These are phyloP conservation scores for Desmodus rotundus DNA, from an alignment of 2,113 vertebrate genomes.

Conservation along the genomic window DNA sequence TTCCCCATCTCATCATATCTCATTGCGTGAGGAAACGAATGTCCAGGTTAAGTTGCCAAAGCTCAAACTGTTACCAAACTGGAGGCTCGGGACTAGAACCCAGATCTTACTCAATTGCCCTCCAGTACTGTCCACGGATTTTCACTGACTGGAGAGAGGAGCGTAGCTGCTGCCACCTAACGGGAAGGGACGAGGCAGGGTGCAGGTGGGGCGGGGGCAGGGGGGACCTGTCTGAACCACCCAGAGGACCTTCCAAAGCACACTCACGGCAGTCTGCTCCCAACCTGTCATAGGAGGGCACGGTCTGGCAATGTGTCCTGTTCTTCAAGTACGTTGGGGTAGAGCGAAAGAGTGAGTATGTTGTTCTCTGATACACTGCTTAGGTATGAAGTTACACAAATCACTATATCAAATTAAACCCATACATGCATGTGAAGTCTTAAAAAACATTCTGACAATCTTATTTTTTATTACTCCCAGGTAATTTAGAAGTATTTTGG, in stretches of 20 bases:
- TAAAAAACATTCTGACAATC: background rate
- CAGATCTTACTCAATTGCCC: background rate
- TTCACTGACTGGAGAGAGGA: background rate
- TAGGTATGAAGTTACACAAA: background rate
- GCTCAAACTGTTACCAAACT: background rate
- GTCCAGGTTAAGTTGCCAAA: background rate
- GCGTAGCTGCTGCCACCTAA: background rate
- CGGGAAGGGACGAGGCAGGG: background rate
- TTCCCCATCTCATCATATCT: background rate
- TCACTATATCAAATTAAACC: background rate
- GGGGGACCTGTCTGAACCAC: background rate
- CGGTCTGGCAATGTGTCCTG: background rate
- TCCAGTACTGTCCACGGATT: accelerated
- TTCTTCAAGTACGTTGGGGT: background rate
- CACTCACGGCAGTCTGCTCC: background rate
- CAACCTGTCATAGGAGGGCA: background rate
- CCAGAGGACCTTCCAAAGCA: background rate
- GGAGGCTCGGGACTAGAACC: background rate
- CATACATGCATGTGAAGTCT: background rate
- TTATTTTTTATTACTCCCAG: constrained; percentile 23
- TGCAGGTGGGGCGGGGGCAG: background rate
- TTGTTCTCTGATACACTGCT: background rate
- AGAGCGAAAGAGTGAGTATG: background rate
- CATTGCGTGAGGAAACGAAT: background rate
- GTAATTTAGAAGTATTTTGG: background rate